A percentile compares a stretch with the other conserved stretches of the same genome.
phyloP scores from a whole-genome alignment of 1,140 invertebrate species.

The Popillia japonica region DNA sequence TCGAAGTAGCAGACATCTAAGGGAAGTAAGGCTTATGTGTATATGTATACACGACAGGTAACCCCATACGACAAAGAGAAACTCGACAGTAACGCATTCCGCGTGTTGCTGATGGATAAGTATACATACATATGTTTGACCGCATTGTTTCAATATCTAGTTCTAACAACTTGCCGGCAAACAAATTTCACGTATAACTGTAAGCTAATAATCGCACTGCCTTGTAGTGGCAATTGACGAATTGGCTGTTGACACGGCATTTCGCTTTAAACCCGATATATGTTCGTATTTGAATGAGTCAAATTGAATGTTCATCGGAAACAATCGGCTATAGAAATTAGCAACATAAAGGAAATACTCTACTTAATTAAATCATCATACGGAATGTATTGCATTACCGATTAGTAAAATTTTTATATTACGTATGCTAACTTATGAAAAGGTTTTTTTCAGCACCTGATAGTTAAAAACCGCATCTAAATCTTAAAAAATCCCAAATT shows the following conservation, averaged over 20 bases:
- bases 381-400: no score
- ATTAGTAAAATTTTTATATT: no score
- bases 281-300: background rate
- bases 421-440: no score
- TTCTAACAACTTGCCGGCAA: background rate
- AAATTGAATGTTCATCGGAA: background rate
- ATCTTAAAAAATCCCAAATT: no score
- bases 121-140: slow-evolving; percentile 2
- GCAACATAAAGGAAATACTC: background rate
- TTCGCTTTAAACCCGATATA: background rate
- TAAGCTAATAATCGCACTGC: background rate
- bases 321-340: background rate
- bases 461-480: no score
- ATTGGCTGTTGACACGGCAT: background rate
- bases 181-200: slow-evolving; percentile 2
- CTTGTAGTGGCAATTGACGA: background rate
- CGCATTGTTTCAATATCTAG: slow-evolving; percentile 4
- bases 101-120: background rate
- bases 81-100: slow-evolving; percentile 23
- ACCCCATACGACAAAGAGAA: slow-evolving; percentile 4
- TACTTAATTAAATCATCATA: background rate
- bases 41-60: background rate
- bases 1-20: background rate
- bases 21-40: background rate
- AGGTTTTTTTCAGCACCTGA: no score